Conservation (phyloP, 1,140 invertebrate genomes). For the Tyrophagus putrescentiae region DNA sequence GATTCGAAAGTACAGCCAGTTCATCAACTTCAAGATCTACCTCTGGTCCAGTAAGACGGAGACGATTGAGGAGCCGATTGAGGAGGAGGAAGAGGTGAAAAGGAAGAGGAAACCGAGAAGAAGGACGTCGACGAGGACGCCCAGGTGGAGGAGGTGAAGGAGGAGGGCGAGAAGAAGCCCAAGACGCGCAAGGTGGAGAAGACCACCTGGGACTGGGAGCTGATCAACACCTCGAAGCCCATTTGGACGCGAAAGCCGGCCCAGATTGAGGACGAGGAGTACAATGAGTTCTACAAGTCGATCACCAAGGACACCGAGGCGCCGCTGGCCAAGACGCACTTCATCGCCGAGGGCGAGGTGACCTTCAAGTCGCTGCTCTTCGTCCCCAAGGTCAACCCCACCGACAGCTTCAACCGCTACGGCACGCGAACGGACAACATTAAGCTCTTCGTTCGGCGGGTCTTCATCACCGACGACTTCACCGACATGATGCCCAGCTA, state of each 20-base stretch:
- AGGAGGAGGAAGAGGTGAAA: slow-evolving; percentile 47
- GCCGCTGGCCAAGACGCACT: slow-evolving; percentile 93
- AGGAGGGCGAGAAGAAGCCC: slow-evolving; percentile 47
- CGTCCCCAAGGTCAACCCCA: slow-evolving; percentile 80
- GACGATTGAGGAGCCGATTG: slow-evolving; percentile 62
- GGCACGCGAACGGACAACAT: slow-evolving; percentile 33
- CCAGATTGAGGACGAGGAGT: slow-evolving; percentile 92
- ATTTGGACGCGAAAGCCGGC: slow-evolving; percentile 96
- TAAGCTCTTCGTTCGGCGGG: slow-evolving; percentile 76
- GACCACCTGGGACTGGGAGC: slow-evolving; percentile 95
- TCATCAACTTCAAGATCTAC: slow-evolving; percentile 98
- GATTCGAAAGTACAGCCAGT: slow-evolving; percentile 96
- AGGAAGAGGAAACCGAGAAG: slow-evolving; percentile 40
- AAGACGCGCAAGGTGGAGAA: slow-evolving; percentile 89
- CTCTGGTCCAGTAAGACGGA: slow-evolving; percentile 87
- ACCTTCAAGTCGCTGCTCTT: slow-evolving; percentile 93
- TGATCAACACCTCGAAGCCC: slow-evolving; percentile 85
- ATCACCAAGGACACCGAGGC: slow-evolving; percentile 97
- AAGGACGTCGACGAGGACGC: slow-evolving; percentile 35
- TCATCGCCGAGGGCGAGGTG: slow-evolving; percentile 92
- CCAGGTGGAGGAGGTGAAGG: slow-evolving; percentile 48
- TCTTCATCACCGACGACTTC: slow-evolving; percentile 99
- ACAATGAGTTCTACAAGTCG: slow-evolving; percentile 98
- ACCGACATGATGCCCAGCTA: slow-evolving; percentile 99
- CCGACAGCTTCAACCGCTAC: slow-evolving; percentile 86